Conservation (phyloP, 2,797 vertebrate genomes). For the Pangasius krempfi region DNA sequence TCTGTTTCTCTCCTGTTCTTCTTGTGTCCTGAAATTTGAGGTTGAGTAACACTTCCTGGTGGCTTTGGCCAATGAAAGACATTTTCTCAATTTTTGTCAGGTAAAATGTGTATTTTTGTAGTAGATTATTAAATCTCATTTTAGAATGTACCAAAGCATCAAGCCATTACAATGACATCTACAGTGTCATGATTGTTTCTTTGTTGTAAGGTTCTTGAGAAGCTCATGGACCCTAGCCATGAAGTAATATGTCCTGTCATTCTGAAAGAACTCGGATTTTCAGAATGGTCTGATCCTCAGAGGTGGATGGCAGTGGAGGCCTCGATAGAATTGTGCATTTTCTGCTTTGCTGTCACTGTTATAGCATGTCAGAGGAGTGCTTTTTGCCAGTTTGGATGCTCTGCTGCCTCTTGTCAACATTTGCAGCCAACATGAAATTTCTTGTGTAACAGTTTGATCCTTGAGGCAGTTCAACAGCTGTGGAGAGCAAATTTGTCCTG, state of each 20-base stretch:
- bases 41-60: background rate
- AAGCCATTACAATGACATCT: background rate
- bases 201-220: background rate
- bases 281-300: slow-evolving; percentile 24
- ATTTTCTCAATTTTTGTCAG: background rate
- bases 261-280: slow-evolving; percentile 15
- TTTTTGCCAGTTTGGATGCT: slow-evolving; percentile 41
- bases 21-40: background rate
- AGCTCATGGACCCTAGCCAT: background rate
- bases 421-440: slow-evolving; percentile 34
- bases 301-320: background rate
- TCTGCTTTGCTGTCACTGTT: slow-evolving; percentile 30
- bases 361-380: slow-evolving; percentile 32
- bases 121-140: background rate
- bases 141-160: background rate
- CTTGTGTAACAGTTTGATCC: slow-evolving; percentile 18
- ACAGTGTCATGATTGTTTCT: background rate
- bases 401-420: slow-evolving; percentile 11
- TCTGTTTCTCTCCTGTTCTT: background rate
- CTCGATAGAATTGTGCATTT: slow-evolving; percentile 19
- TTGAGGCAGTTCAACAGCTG: slow-evolving; percentile 2
- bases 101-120: background rate
- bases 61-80: background rate
- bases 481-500: slow-evolving; percentile 11
- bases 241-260: slow-evolving; percentile 9